These are phyloP conservation scores for Pyrocoelia pectoralis DNA, from an alignment of 2,888 invertebrate genomes.

Conservation along the genomic window DNA sequence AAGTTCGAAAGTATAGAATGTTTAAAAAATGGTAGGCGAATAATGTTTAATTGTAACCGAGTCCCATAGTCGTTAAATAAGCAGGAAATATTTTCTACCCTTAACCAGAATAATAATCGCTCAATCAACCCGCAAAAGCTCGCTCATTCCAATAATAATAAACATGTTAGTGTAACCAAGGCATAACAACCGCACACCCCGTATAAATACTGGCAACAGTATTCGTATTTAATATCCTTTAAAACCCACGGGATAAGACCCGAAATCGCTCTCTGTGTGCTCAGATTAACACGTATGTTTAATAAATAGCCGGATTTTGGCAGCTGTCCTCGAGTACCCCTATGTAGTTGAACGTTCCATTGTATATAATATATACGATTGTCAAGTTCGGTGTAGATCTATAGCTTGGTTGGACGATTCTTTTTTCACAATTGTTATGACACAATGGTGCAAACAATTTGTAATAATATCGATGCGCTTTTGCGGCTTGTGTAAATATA, in stretches of 20 bases:
- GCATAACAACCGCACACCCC: constrained; percentile 47
- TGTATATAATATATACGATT: constrained; percentile 17
- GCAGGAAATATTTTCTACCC: constrained; percentile 47
- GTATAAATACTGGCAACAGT: constrained; percentile 54
- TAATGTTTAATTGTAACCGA: too few species aligned
- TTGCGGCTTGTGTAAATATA: constrained; percentile 54
- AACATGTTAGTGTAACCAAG: constrained; percentile 54
- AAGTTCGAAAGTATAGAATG: too few species aligned
- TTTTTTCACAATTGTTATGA: constrained; percentile 55
- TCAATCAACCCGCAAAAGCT: constrained; percentile 57
- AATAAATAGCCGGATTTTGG: constrained; percentile 61
- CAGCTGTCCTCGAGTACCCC: constrained; percentile 57
- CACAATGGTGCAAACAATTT: constrained; percentile 61
- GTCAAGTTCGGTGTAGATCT: not conserved
- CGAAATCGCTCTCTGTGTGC: constrained; percentile 36
- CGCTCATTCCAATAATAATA: constrained; percentile 54
- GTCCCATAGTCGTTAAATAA: constrained; percentile 6
- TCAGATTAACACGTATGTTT: constrained; percentile 63
- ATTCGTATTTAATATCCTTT: constrained; percentile 44
- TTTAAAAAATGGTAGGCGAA: too few species aligned
- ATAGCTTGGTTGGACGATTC: constrained; percentile 41
- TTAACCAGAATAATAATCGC: constrained; percentile 52
- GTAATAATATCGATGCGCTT: constrained; percentile 63
- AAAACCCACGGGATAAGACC: constrained; percentile 34
- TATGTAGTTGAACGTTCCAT: constrained; percentile 32